These are phyloP conservation scores for human (Homo sapiens) DNA, from an alignment of 2,113 vertebrate species.

Conservation along the genomic window GRCh38 chr20:55007501-55008000, in stretches of 20 bases:
- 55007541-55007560: too few species aligned
- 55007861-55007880: not conserved
- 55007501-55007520: fast-evolving
- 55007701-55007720: not conserved
- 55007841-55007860: not conserved
- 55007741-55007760: not conserved
- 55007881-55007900: not conserved
- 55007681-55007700: not conserved
- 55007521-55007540: not conserved
- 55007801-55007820: not conserved
- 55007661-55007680: not conserved
- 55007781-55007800: not conserved
- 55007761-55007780: not conserved
- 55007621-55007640: fast-evolving
- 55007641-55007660: fast-evolving
- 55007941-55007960: too few species aligned
- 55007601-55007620: not conserved
- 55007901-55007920: not conserved
- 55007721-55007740: too few species aligned
- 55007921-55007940: not conserved
- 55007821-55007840: not conserved
- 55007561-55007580: not conserved
- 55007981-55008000: fast-evolving
- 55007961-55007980: fast-evolving
- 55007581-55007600: not conserved